Evolutionary conservation across 1,140 invertebrate species (phyloP), one percentile per base, ranked within the genome.

Genomic region (Luehdorfia chinensis): DNA sequence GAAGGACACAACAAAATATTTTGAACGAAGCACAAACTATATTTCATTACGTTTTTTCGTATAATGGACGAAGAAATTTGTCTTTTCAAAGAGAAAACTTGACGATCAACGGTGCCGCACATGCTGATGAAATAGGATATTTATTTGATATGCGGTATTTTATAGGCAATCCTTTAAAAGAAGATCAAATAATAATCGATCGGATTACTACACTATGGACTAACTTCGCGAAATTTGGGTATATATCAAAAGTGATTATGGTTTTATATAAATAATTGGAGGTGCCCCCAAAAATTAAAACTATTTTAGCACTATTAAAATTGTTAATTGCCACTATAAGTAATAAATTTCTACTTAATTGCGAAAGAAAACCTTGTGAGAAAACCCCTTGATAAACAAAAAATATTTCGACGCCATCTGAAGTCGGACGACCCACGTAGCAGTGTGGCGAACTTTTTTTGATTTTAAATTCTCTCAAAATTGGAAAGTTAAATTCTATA

Each of bases 171-270:
- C 34, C 44, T 2, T 47, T 47, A 4, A 19, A 43, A 25, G 52
- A 57, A 31, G 61, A 72, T 34, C 58, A 63, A 30, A 13, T 59
- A 7, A 57, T 62, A 2, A 52, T 69, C 33, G 55, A 75, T 44
- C 39, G 52, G 13, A 63, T 75, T 37, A 75, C 68, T 4, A 65
- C 55, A 15, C 47, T 75, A 39, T 75, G 68, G 68, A 54, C 63
- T 4, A 75, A 75, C 33, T 74, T 74, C 21, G 62, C 56, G 4
- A 74, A 74, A 60, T 65, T 51, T 31, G 49, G 62, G 70, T 73
- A 47, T 28, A 4, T n/a, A 28, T 28, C 2, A 28, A 28, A n/a
- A 4, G 2, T 6, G 5, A 28, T n/a, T 2, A 2, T n/a, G 6
- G 2, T 28, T 6, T 28, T 28, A 4, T 28, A 2, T 28, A 28